Evolutionary conservation across 2,888 invertebrate genomes (phyloP), one percentile per base, ranked within the genome.

Genomic region (Holacanthella duospinosa): DNA sequence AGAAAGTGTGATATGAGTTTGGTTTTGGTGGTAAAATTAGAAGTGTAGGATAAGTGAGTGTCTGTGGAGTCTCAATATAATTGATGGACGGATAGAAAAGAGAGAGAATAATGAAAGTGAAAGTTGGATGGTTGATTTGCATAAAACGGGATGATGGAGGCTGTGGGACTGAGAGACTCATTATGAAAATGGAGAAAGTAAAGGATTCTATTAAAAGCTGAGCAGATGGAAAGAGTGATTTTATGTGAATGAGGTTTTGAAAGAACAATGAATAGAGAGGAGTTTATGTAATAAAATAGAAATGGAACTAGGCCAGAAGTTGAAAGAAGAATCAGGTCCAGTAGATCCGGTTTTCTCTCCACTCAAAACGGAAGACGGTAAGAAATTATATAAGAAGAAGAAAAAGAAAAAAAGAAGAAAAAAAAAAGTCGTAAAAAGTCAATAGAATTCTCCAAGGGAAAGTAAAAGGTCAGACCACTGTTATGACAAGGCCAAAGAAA

Each of bases 391-490:
- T 6, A 48, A 48, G 19, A 48, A 9, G 12, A 48, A 9, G 19
- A 9, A 9, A 21, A 48, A 48, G 48, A 36, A 36, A 36, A 36
- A 36, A 36, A 36, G 9, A 36, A 16, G 16, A 36, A 36, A 16
- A 16, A 36, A 16, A 48, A 48, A 48, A 48, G 48, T 58, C 36
- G 57, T 62, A 43, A 64, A 61, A 61, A 58, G 61, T 61, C 61
- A 55, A 58, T 55, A 53, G 58, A 64, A 58, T 61, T 61, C 59
- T 54, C 61, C 44, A n/a, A 43, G 61, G 58, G 54, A 53, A 61
- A 61, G 29, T 64, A 64, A 64, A 64, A 64, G 61, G 64, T 61
- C 61, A 29, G 43, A 25, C 58, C 28, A 58, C 43, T 62, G 59
- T 62, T 62, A 58, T 58, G 58, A 62, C 59, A 54, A 48, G 53